These are phyloP conservation scores for Drosophila mayri DNA, from an alignment of 1,140 invertebrate genomes.

Conservation along the genomic window DNA sequence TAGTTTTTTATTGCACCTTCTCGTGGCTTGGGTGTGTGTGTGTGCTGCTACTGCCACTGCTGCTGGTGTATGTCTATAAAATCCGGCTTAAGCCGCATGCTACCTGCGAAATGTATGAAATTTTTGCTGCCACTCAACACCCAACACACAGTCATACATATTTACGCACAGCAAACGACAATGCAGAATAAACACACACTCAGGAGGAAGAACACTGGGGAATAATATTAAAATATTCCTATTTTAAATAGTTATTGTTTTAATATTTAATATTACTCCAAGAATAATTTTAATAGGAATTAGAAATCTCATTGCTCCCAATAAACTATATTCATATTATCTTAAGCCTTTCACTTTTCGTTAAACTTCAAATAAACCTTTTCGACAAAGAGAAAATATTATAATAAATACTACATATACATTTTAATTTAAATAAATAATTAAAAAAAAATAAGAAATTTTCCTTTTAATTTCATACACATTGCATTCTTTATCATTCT, in stretches of 20 bases:
- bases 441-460: no score
- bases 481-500: no score
- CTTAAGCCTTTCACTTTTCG: no score
- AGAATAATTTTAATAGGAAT: no score
- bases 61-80: slow-evolving; percentile 59
- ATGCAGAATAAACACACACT: slow-evolving; percentile 25
- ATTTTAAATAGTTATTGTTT: background rate
- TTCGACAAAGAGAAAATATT: no score
- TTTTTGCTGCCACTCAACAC: slow-evolving; percentile 62
- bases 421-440: no score
- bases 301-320: no score
- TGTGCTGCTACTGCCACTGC: background rate
- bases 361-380: no score
- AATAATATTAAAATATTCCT: background rate
- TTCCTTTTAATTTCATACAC: no score
- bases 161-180: slow-evolving; percentile 26
- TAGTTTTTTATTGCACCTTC: slow-evolving; percentile 54
- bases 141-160: background rate
- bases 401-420: no score
- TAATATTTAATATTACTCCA: no score
- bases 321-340: no score
- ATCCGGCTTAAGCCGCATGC: slow-evolving; percentile 74
- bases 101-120: slow-evolving; percentile 78
- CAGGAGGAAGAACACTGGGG: slow-evolving; percentile 12
- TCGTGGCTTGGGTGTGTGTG: background rate